Conservation (phyloP, 2,113 vertebrate species). For the Chauna torquata region DNA sequence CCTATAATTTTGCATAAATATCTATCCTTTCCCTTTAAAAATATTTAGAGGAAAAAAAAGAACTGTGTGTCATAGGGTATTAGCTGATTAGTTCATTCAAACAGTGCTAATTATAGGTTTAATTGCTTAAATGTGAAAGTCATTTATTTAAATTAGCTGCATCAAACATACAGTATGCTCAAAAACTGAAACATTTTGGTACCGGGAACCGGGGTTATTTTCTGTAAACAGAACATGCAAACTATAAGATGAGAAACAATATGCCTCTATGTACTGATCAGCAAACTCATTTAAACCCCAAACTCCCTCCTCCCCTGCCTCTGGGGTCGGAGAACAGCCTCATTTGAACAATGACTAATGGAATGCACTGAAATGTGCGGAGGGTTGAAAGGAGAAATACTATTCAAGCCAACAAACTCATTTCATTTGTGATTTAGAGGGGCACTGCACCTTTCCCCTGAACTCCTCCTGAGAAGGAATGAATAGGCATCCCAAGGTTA, state of each 20-base stretch:
- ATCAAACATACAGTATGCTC: slow-evolving; percentile 53
- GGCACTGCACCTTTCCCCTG: slow-evolving; percentile 39
- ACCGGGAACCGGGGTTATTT: not conserved
- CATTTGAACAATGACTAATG: slow-evolving; percentile 69
- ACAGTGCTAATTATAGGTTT: slow-evolving; percentile 48
- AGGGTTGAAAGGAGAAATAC: slow-evolving; percentile 67
- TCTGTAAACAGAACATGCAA: slow-evolving; percentile 45
- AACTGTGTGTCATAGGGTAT: slow-evolving; percentile 44
- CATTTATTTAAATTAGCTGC: slow-evolving; percentile 64
- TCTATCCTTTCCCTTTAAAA: slow-evolving; percentile 44
- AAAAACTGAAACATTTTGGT: slow-evolving; percentile 54
- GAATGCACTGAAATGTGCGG: slow-evolving; percentile 66
- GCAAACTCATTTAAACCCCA: slow-evolving; percentile 73
- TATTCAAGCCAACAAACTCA: slow-evolving; percentile 68
- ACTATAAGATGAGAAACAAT: slow-evolving; percentile 58
- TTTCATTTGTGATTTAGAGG: slow-evolving; percentile 74
- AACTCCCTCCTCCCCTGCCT: slow-evolving; percentile 67
- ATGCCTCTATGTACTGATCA: slow-evolving; percentile 61
- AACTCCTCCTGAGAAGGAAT: slow-evolving; percentile 63
- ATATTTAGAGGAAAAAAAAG: slow-evolving; percentile 2
- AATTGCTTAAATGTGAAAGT: slow-evolving; percentile 57
- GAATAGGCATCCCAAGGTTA: slow-evolving; percentile 65
- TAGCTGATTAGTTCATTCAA: slow-evolving; percentile 49
- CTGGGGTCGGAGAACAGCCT: slow-evolving; percentile 62
- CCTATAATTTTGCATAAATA: slow-evolving; percentile 31